phyloP scores from a whole-genome alignment of 35 echinoderm and acorn worm species.

The Apostichopus californicus region DNA sequence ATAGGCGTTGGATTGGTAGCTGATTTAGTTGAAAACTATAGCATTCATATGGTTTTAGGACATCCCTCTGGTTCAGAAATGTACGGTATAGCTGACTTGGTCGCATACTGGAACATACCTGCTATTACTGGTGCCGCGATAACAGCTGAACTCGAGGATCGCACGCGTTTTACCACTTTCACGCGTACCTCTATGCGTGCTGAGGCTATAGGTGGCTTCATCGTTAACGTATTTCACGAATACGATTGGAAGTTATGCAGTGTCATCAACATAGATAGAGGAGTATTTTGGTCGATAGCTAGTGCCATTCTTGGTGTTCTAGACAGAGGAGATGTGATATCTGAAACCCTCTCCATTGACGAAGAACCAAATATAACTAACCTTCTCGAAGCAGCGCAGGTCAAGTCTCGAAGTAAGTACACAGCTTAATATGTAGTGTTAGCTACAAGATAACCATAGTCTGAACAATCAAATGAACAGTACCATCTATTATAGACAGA shows the following conservation, averaged over 20 bases:
- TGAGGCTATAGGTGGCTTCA: conserved; percentile 9
- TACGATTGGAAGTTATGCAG: conserved; percentile 4
- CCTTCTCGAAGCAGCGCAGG: neutral
- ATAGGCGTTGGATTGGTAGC: neutral
- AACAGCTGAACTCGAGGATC: neutral
- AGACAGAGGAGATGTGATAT: neutral
- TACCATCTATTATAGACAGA: no score
- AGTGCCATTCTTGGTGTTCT: neutral
- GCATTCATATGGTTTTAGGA: neutral
- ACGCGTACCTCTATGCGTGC: conserved; percentile 7
- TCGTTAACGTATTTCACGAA: neutral
- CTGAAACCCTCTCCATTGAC: neutral
- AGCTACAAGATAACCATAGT: no score
- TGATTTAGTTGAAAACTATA: neutral
- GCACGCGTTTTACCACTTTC: neutral
- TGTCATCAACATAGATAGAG: neutral
- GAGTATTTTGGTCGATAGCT: neutral
- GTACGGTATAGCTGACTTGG: neutral
- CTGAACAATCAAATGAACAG: no score
- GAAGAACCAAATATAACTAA: neutral
- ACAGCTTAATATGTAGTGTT: no score
- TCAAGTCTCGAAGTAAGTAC: neutral
- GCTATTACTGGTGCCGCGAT: neutral
- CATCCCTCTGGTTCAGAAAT: conserved; percentile 11
- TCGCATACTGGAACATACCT: conserved; percentile 17